These are phyloP conservation scores for Grapholita molesta DNA, from an alignment of 1,140 invertebrate species.

Conservation along the genomic window DNA sequence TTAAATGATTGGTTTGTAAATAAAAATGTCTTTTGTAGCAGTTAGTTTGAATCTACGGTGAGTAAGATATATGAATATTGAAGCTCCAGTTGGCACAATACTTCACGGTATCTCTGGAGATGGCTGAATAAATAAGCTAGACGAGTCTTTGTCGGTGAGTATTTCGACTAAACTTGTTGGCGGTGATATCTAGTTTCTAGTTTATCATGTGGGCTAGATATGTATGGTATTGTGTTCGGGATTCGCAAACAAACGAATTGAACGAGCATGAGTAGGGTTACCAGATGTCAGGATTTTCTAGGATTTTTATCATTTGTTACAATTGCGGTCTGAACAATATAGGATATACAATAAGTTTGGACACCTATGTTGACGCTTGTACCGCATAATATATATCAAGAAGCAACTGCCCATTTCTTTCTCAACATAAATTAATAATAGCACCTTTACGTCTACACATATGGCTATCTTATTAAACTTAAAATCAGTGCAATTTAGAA, in stretches of 20 bases:
- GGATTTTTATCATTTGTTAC: not conserved
- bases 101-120: not conserved
- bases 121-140: not conserved
- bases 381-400: too few relatives aligned
- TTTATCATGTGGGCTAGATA: not conserved
- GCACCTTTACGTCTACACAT: too few relatives aligned
- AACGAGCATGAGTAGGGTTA: not conserved
- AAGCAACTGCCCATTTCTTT: too few relatives aligned
- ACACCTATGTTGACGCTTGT: too few relatives aligned
- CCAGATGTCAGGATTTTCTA: not conserved
- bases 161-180: not conserved
- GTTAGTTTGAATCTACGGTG: not conserved
- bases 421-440: too few relatives aligned
- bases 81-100: not conserved
- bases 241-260: not conserved
- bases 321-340: too few relatives aligned
- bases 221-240: not conserved
- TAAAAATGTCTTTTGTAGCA: not conserved
- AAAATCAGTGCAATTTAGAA: too few relatives aligned
- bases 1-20: conserved; percentile 2
- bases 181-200: not conserved
- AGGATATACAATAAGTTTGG: too few relatives aligned
- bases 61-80: not conserved
- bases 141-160: not conserved
- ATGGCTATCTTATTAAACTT: too few relatives aligned